Conservation (phyloP, 2,797 vertebrate species). For the Hybognathus amarus region DNA sequence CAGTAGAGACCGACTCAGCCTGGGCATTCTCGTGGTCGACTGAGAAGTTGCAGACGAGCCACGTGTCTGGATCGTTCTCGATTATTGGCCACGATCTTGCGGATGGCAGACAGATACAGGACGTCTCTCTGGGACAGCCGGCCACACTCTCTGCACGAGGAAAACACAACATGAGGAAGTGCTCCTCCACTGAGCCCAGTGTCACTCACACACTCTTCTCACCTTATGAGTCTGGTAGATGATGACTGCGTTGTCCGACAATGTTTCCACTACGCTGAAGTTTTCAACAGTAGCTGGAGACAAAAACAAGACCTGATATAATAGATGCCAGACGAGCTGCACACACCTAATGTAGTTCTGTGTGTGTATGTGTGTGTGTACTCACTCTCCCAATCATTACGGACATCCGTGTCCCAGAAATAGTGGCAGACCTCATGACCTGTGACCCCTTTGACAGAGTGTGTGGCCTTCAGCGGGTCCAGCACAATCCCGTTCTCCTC, state of each 20-base stretch:
- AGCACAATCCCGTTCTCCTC: slow-evolving; percentile 98
- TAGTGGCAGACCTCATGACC: slow-evolving; percentile 97
- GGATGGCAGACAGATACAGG: slow-evolving; percentile 94
- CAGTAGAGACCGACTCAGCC: slow-evolving; percentile 76
- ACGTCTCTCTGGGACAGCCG: slow-evolving; percentile 96
- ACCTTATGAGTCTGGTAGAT: slow-evolving; percentile 99
- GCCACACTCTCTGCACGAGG: slow-evolving; percentile 91
- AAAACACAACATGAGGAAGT: not conserved
- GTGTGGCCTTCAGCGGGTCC: slow-evolving; percentile 97
- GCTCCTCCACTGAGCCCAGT: not conserved
- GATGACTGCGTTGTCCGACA: slow-evolving; percentile 94
- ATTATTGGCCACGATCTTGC: slow-evolving; percentile 91
- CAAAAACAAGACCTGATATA: not conserved
- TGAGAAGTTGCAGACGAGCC: slow-evolving; percentile 98
- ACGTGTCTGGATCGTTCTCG: slow-evolving; percentile 97
- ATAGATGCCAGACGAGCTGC: not conserved
- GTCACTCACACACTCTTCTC: slow-evolving; percentile 42
- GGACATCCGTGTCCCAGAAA: slow-evolving; percentile 95
- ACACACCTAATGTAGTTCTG: not conserved
- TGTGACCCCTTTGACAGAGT: slow-evolving; percentile 94
- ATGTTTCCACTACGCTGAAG: slow-evolving; percentile 93
- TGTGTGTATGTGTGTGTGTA: not conserved
- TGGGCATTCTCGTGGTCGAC: slow-evolving; percentile 92
- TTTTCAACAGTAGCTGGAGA: slow-evolving; percentile 94
- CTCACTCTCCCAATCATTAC: slow-evolving; percentile 99